Percentiles rank a stretch among this genome's conserved stretches.
Evolutionary conservation across 2,888 invertebrate species (phyloP).

Genomic region (Xestia xanthographa): DNA sequence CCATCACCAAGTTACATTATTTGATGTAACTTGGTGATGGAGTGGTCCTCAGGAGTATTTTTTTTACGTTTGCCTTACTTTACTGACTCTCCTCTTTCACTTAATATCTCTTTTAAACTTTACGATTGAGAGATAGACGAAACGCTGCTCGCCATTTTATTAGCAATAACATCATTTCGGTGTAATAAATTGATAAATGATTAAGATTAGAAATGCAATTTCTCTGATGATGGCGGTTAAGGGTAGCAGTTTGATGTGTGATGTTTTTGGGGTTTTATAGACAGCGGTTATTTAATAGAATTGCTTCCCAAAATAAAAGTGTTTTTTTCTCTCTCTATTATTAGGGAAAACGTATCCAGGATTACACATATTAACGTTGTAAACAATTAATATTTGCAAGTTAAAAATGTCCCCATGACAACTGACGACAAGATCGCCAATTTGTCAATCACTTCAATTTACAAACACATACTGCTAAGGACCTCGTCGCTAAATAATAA

Average conservation of each 20-base stretch:
- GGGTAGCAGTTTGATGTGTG: slow-evolving; percentile 1
- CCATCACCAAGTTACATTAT: slow-evolving; percentile 41
- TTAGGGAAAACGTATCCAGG: background rate
- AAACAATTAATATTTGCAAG: background rate
- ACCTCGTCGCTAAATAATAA: too few species aligned
- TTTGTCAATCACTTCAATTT: background rate
- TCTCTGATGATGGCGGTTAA: slow-evolving; percentile 32
- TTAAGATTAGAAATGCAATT: slow-evolving; percentile 63
- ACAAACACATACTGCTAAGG: background rate
- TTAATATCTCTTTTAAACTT: slow-evolving; percentile 73
- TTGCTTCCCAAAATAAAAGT: background rate
- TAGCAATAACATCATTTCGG: slow-evolving; percentile 60
- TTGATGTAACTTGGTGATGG: too few species aligned
- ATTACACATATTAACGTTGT: background rate
- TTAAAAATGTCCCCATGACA: background rate
- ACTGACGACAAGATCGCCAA: background rate
- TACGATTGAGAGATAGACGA: slow-evolving; percentile 68
- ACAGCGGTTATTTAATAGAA: background rate
- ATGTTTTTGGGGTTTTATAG: slow-evolving; percentile 7
- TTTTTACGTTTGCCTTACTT: too few species aligned
- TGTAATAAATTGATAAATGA: slow-evolving; percentile 62
- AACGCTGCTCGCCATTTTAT: slow-evolving; percentile 65
- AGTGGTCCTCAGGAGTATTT: too few species aligned
- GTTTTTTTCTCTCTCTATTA: background rate
- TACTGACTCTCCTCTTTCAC: slow-evolving; percentile 57